These are phyloP conservation scores for Amblyopsis hoosieri DNA, from an alignment of 2,797 vertebrate genomes.

Conservation along the genomic window DNA sequence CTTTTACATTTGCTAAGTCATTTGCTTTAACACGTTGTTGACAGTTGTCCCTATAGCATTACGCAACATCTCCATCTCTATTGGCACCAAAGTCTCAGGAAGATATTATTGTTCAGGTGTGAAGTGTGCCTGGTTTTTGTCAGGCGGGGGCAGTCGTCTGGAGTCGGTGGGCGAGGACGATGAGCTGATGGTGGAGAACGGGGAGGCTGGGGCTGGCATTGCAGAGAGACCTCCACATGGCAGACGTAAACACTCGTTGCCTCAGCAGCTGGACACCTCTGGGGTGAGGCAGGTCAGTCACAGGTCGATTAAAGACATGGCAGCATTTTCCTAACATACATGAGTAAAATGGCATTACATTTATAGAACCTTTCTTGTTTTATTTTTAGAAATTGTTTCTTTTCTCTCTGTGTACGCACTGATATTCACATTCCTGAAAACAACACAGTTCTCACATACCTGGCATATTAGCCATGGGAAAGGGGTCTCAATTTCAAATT, in stretches of 20 bases:
- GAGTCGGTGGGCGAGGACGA: slow-evolving; percentile 95
- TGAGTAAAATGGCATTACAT: too few relatives aligned
- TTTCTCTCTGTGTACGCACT: too few relatives aligned
- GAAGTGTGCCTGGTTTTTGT: background rate
- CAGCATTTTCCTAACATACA: too few relatives aligned
- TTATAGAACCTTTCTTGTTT: too few relatives aligned
- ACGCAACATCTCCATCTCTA: background rate
- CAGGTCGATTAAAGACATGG: background rate
- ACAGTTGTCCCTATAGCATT: background rate
- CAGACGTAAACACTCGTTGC: slow-evolving; percentile 91
- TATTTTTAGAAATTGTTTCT: too few relatives aligned
- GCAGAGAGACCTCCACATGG: slow-evolving; percentile 80
- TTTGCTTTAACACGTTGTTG: too few relatives aligned
- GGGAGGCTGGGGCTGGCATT: slow-evolving; percentile 72
- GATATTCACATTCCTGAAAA: too few relatives aligned
- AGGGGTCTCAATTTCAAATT: too few relatives aligned
- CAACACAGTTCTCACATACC: too few relatives aligned
- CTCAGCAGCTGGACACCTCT: slow-evolving; percentile 87
- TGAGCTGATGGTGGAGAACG: slow-evolving; percentile 87
- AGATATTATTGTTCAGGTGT: background rate
- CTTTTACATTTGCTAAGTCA: background rate
- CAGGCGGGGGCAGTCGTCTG: slow-evolving; percentile 85
- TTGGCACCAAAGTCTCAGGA: too few relatives aligned
- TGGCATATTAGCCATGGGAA: too few relatives aligned
- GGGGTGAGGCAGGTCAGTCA: slow-evolving; percentile 85